Evolutionary conservation across 2,888 invertebrate species (phyloP).

Genomic region (Beris morrisii): DNA sequence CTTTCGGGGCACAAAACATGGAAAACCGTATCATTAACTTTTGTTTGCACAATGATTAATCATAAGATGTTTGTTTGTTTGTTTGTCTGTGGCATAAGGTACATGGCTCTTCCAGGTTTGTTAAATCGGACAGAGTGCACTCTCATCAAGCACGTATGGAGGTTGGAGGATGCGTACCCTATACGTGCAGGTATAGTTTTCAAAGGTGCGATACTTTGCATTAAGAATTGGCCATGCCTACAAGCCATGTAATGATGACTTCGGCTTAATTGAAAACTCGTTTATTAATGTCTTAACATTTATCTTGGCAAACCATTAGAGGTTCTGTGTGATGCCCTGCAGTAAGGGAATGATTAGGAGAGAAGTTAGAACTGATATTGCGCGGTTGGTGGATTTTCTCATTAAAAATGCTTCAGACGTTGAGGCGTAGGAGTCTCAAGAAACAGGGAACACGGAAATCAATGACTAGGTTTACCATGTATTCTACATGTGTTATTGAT

Average conservation of each 20-base stretch:
- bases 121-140: no score
- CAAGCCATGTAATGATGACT: slow-evolving; percentile 27
- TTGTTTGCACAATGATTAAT: slow-evolving; percentile 37
- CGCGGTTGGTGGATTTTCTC: no score
- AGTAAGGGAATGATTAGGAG: slow-evolving; percentile 11
- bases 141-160: no score
- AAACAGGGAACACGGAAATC: no score
- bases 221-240: slow-evolving; percentile 24
- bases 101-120: no score
- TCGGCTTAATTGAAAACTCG: slow-evolving; percentile 37
- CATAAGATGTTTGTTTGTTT: slow-evolving; percentile 14
- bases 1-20: slow-evolving; percentile 30
- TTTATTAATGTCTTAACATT: slow-evolving; percentile 36
- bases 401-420: no score
- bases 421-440: no score
- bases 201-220: slow-evolving; percentile 30
- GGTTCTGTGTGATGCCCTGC: slow-evolving; percentile 1
- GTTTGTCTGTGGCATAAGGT: not conserved
- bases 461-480: no score
- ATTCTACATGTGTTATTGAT: no score
- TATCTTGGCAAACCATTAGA: slow-evolving; percentile 25
- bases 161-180: no score
- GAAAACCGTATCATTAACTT: slow-evolving; percentile 36
- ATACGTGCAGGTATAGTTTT: no score
- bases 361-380: not conserved